Evolutionary conservation across 2,797 vertebrate genomes (phyloP).

Genomic region (Sebastes trivittatus): DNA sequence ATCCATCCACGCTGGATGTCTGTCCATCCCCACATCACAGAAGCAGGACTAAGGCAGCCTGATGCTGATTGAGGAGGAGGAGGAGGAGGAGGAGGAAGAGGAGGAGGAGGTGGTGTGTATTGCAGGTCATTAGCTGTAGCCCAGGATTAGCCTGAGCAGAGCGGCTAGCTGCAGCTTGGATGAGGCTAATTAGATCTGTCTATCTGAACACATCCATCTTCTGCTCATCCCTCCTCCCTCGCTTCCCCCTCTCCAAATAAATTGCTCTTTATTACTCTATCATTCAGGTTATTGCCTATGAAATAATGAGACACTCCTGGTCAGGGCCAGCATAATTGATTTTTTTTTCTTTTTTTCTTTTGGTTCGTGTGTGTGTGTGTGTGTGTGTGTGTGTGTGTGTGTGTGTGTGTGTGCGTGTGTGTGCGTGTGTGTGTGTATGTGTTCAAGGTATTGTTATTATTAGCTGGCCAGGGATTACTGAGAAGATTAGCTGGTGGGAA

Average conservation of each 20-base stretch:
- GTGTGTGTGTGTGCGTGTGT: constrained; percentile 18
- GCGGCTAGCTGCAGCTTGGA: constrained; percentile 44
- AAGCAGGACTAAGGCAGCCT: not conserved
- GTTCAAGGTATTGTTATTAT: constrained; percentile 38
- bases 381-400: constrained; percentile 16
- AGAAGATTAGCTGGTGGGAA: constrained; percentile 42
- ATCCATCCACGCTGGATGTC: not conserved
- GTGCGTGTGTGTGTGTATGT: constrained; percentile 5
- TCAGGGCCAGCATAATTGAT: constrained; percentile 78
- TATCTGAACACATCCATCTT: constrained; percentile 80
- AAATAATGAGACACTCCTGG: constrained; percentile 82
- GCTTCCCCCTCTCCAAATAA: constrained; percentile 78
- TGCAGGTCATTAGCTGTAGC: constrained; percentile 62
- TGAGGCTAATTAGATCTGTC: constrained; percentile 82
- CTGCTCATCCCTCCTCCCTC: constrained; percentile 42
- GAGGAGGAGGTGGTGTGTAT: constrained; percentile 4
- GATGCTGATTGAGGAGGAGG: not conserved
- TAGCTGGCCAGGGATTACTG: constrained; percentile 38
- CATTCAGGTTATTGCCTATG: constrained; percentile 82
- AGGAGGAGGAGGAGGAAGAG: not conserved
- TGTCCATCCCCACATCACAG: not conserved
- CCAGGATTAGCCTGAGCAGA: constrained; percentile 51
- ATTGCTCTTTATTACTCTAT: constrained; percentile 85
- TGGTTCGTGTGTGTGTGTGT: not conserved
- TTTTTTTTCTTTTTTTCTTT: constrained; percentile 42